Conservation (phyloP, 1,140 invertebrate species). For the Nomia melanderi region DNA sequence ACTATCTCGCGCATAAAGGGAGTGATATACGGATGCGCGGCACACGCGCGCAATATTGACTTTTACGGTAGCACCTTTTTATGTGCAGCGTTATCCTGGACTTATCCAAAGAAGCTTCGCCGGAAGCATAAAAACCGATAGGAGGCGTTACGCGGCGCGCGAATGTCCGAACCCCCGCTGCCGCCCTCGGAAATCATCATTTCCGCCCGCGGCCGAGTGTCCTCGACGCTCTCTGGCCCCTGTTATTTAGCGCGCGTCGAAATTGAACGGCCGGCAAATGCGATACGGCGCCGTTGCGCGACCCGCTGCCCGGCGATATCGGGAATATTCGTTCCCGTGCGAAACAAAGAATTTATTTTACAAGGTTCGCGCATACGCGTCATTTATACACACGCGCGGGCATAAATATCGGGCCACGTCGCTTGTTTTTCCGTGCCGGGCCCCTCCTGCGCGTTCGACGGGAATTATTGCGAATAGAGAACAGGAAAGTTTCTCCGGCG, state of each 20-base stretch:
- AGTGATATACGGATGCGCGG: slow-evolving; percentile 2
- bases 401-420: neutral
- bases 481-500: neutral
- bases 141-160: neutral
- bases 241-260: neutral
- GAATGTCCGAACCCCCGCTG: neutral
- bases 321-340: neutral
- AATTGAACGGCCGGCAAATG: neutral
- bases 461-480: neutral
- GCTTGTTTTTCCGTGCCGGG: neutral
- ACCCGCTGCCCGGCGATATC: neutral
- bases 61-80: slow-evolving; percentile 29
- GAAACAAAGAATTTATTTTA: neutral
- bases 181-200: slow-evolving; percentile 55
- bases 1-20: neutral
- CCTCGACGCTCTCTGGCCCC: neutral
- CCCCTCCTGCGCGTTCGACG: neutral
- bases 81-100: neutral
- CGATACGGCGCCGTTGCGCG: neutral
- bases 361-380: neutral
- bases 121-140: slow-evolving; percentile 24
- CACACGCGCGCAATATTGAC: slow-evolving; percentile 21
- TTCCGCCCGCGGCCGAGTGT: slow-evolving; percentile 46
- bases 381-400: neutral
- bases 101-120: slow-evolving; percentile 17